Base-by-base conservation (phyloP, 2,113 vertebrate genomes). In the Cichladusa arquata region DNA sequence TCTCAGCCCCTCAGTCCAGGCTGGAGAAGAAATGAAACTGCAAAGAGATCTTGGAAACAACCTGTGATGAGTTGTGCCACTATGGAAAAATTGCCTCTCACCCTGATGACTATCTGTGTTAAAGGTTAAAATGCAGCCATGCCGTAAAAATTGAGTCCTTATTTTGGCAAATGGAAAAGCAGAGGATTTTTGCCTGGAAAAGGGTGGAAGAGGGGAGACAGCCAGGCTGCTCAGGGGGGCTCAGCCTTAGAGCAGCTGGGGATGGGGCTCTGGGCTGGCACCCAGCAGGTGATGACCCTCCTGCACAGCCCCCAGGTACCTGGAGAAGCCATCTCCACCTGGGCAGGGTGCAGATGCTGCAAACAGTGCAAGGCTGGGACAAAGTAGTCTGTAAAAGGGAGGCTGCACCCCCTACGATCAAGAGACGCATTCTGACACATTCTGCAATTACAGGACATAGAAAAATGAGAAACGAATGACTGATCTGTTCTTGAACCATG, bases 251-350 rank as follows among this genome's bases (percentile, higher is more conserved):
- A 38, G 38, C 9, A 53, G 8, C 33, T 60, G 61, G 12, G 22
- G 14, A 11, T 1, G 2, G 19, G 34, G 40, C 42, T 66, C 22
- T 22, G 28, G 54, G 18, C 20, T 90, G 60, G 12, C 14, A 61
- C 7, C 20, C 1, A 0, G 28, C 0, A 7, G n/a, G 50, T 0
- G 3, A 45, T 33, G 11, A 67, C 3, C 8, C 56, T 82, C 19
- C 69, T 36, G 36, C 36, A 36, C 8, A 36, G 36, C 36, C 36
- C 36, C 36, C 36, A 36, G 36, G 36, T 36, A 36, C 36, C 36
- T 36, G 36, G 36, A 36, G 36, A 36, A 36, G 36, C 36, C 36
- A 9, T 36, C 36, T 36, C 36, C 36, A 36, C 36, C 36, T 36
- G 36, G 36, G 36, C 36, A 36, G 36, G 36, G 36, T 36, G 36